Evolutionary conservation across 2,888 invertebrate species (phyloP).

Genomic region (Chymomyza caudatula): DNA sequence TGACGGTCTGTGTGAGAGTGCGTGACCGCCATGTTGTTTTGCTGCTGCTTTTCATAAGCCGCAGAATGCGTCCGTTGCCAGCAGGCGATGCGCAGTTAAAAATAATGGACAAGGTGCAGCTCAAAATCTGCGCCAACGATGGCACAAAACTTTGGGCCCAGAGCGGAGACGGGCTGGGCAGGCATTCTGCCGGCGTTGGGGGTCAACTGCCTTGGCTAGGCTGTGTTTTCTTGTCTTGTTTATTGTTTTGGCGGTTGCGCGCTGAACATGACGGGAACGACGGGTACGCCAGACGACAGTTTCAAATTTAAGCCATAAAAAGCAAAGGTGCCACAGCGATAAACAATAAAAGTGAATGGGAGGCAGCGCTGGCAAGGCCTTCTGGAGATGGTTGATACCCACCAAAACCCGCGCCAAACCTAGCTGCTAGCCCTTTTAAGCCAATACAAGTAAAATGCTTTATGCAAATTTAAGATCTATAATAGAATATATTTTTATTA

Average conservation of each 20-base stretch:
- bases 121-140: constrained; percentile 51
- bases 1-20: constrained; percentile 15
- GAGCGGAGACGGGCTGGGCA: constrained; percentile 30
- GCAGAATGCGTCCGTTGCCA: constrained; percentile 54
- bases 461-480: constrained; percentile 57
- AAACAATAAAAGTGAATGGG: constrained; percentile 49
- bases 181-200: constrained; percentile 53
- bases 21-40: constrained; percentile 43
- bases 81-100: constrained; percentile 64
- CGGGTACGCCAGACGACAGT: constrained; percentile 46
- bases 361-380: constrained; percentile 1
- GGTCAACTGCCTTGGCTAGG: background rate
- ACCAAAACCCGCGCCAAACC: background rate
- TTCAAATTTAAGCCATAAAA: constrained; percentile 63
- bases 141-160: constrained; percentile 25
- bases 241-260: constrained; percentile 62
- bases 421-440: background rate
- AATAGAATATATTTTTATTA: constrained; percentile 48
- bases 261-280: background rate
- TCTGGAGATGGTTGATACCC: background rate
- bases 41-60: constrained; percentile 53
- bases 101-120: constrained; percentile 27
- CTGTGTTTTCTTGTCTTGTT: constrained; percentile 44
- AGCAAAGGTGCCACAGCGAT: constrained; percentile 66
- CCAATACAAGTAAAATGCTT: constrained; percentile 27